These are phyloP conservation scores for Chromis chromis DNA, from an alignment of 2,797 vertebrate genomes.

Conservation along the genomic window DNA sequence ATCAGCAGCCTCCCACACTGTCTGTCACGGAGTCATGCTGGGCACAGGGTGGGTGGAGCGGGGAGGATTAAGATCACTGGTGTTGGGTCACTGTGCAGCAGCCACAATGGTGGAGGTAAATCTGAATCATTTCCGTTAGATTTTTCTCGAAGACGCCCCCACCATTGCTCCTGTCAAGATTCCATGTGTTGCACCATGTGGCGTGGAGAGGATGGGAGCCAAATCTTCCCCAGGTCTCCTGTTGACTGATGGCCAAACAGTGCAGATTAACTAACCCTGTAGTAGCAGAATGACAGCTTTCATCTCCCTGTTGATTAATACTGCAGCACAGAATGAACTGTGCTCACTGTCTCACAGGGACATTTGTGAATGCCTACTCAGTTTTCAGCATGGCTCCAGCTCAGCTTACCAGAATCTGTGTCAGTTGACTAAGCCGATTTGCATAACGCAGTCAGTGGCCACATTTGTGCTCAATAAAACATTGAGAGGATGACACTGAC, in stretches of 20 bases:
- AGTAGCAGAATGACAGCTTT: conserved; percentile 44
- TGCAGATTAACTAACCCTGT: conserved; percentile 40
- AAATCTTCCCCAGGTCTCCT: conserved; percentile 14
- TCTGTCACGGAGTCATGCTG: conserved; percentile 29
- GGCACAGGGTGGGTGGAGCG: background rate
- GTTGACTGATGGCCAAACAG: conserved; percentile 28
- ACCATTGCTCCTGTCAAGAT: background rate
- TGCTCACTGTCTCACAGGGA: conserved; percentile 53
- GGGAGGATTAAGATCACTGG: conserved; percentile 36
- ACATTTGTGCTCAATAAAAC: conserved; percentile 40
- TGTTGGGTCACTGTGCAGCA: conserved; percentile 5
- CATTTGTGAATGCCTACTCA: conserved; percentile 60
- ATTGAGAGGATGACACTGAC: conserved; percentile 28
- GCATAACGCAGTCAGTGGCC: conserved; percentile 60
- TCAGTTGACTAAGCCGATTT: conserved; percentile 76
- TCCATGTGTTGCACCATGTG: conserved; percentile 21
- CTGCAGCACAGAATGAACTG: conserved; percentile 49
- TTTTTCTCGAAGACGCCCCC: background rate
- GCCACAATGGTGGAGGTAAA: background rate
- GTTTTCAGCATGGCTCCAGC: conserved; percentile 59
- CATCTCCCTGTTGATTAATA: conserved; percentile 66
- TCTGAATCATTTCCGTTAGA: conserved; percentile 10
- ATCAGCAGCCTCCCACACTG: conserved; percentile 21
- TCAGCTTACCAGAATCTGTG: conserved; percentile 73
- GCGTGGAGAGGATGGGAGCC: conserved; percentile 4